These are phyloP conservation scores for Lomographa bimaculata DNA, from an alignment of 2,888 invertebrate species.

Conservation along the genomic window DNA sequence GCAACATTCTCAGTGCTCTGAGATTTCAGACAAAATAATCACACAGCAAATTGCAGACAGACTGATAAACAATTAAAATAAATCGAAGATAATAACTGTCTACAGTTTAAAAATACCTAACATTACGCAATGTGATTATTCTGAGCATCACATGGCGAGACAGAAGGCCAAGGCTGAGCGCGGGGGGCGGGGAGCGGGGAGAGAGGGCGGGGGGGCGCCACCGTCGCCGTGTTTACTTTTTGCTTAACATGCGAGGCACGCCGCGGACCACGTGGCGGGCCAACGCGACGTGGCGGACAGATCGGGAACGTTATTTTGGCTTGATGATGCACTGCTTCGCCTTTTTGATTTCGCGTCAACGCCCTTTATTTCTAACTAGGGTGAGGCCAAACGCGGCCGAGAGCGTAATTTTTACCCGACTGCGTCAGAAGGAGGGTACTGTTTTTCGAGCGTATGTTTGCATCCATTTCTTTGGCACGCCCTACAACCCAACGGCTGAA, in stretches of 20 bases:
- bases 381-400: neutral
- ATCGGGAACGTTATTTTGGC: slow-evolving; percentile 8
- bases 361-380: slow-evolving; percentile 18
- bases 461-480: too few species aligned
- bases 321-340: slow-evolving; percentile 1
- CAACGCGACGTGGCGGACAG: slow-evolving; percentile 15
- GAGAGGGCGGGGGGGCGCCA: slow-evolving; percentile 26
- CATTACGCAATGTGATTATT: slow-evolving; percentile 22
- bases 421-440: too few species aligned
- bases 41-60: slow-evolving; percentile 7
- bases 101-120: slow-evolving; percentile 21
- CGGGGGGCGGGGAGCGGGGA: slow-evolving; percentile 26
- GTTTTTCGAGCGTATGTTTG: too few species aligned
- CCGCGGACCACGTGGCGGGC: slow-evolving; percentile 12
- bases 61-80: slow-evolving; percentile 8
- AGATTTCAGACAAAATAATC: slow-evolving; percentile 2
- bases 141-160: slow-evolving; percentile 20
- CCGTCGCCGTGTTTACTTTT: slow-evolving; percentile 29
- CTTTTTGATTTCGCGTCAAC: slow-evolving; percentile 11
- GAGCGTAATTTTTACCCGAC: too few species aligned
- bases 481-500: too few species aligned
- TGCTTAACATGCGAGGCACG: slow-evolving; percentile 14
- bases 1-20: neutral
- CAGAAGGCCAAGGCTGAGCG: slow-evolving; percentile 60
- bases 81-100: slow-evolving; percentile 21